These are phyloP conservation scores for Luperina testacea DNA, from an alignment of 2,888 invertebrate species.

Conservation along the genomic window DNA sequence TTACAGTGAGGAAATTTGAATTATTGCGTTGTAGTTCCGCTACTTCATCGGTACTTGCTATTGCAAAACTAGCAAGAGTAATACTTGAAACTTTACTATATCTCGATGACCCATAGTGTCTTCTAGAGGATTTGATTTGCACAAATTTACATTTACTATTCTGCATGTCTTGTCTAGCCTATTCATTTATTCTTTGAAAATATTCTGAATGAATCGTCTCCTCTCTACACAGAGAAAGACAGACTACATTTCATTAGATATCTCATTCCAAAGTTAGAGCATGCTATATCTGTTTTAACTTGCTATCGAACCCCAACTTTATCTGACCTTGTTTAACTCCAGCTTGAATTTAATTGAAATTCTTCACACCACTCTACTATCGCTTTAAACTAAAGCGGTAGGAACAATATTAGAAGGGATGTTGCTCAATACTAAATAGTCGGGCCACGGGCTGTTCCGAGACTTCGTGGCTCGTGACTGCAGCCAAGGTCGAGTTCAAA, in stretches of 20 bases:
- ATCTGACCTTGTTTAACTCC: slow-evolving; percentile 9
- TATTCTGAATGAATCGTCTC: not conserved
- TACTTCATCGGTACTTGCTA: slow-evolving; percentile 16
- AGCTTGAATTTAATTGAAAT: slow-evolving; percentile 33
- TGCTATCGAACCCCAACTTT: not conserved
- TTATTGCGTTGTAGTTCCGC: slow-evolving; percentile 36
- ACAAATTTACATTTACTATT: not conserved
- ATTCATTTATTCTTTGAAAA: not conserved
- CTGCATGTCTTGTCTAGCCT: not conserved
- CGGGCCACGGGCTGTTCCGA: slow-evolving; percentile 52
- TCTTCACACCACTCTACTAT: slow-evolving; percentile 25
- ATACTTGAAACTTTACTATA: not conserved
- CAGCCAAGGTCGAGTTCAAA: slow-evolving; percentile 72
- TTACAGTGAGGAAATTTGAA: slow-evolving; percentile 35
- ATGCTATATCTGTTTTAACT: not conserved
- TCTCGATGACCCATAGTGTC: not conserved
- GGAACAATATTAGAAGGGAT: slow-evolving; percentile 75
- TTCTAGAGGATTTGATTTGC: not conserved
- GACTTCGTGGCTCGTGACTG: slow-evolving; percentile 71
- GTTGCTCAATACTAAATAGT: slow-evolving; percentile 69
- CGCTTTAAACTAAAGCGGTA: slow-evolving; percentile 55
- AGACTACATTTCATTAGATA: not conserved
- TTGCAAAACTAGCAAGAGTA: slow-evolving; percentile 30
- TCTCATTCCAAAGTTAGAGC: not conserved
- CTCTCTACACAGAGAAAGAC: not conserved